phyloP scores from a whole-genome alignment of 1,140 invertebrate species.

The Orussus abietinus region DNA sequence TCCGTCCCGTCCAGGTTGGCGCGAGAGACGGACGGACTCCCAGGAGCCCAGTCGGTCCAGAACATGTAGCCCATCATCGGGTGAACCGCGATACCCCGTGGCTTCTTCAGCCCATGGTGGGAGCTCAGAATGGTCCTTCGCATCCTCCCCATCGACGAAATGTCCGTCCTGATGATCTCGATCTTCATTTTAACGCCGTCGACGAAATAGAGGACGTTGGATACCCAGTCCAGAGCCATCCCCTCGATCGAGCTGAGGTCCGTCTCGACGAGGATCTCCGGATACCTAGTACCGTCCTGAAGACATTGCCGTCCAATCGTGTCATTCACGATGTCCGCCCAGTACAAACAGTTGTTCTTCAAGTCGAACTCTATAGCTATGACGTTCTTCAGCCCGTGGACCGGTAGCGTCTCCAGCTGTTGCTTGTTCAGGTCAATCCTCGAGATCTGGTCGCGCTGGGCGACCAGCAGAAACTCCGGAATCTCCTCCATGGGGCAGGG shows the following conservation, averaged over 20 bases:
- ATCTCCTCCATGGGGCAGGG: slow-evolving; percentile 65
- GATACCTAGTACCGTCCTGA: slow-evolving; percentile 58
- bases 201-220: slow-evolving; percentile 87
- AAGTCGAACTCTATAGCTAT: slow-evolving; percentile 87
- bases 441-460: slow-evolving; percentile 70
- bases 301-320: slow-evolving; percentile 78
- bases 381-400: slow-evolving; percentile 70
- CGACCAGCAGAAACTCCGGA: slow-evolving; percentile 74
- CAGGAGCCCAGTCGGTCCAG: slow-evolving; percentile 89
- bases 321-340: slow-evolving; percentile 79
- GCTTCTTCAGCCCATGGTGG: slow-evolving; percentile 70
- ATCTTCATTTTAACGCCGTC: slow-evolving; percentile 76
- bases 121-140: slow-evolving; percentile 71
- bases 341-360: slow-evolving; percentile 81
- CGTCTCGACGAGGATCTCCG: slow-evolving; percentile 69
- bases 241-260: slow-evolving; percentile 84
- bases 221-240: slow-evolving; percentile 92
- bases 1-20: slow-evolving; percentile 82
- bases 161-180: slow-evolving; percentile 73
- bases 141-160: slow-evolving; percentile 66
- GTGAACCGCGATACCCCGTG: slow-evolving; percentile 84
- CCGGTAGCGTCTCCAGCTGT: slow-evolving; percentile 62
- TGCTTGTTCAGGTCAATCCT: slow-evolving; percentile 66
- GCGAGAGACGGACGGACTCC: slow-evolving; percentile 73
- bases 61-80: slow-evolving; percentile 80